phyloP scores from a whole-genome alignment of 2,113 vertebrate genomes.

The Callithrix jacchus region DNA sequence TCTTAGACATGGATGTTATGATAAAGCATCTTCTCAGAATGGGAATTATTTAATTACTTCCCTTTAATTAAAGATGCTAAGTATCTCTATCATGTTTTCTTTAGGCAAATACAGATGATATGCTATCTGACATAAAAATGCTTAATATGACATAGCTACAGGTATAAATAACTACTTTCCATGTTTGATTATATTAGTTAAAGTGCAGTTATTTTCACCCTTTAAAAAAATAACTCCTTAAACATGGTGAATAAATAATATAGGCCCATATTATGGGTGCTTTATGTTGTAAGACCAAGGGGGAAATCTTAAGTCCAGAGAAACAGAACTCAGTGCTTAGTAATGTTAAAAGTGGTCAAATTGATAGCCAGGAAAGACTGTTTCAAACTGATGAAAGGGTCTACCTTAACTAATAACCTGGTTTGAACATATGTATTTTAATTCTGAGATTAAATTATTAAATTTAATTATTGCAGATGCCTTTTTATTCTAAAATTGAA shows the following conservation, averaged over 20 bases:
- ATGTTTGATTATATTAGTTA: not conserved
- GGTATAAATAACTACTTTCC: not conserved
- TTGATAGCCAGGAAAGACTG: not conserved
- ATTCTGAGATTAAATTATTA: conserved; percentile 35
- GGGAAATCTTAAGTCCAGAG: not conserved
- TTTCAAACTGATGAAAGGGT: conserved; percentile 6
- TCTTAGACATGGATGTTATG: not conserved
- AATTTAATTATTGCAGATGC: conserved; percentile 1
- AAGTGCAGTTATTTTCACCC: not conserved
- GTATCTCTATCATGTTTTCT: not conserved
- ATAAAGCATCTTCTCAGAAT: not conserved
- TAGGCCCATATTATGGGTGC: not conserved
- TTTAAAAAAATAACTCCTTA: not conserved
- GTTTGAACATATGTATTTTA: not conserved
- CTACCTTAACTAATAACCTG: not conserved
- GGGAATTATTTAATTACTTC: conserved; percentile 24
- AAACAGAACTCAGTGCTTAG: not conserved
- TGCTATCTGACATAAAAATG: conserved; percentile 12
- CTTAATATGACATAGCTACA: not conserved
- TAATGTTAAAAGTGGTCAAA: not conserved
- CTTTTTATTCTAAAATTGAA: conserved; percentile 35
- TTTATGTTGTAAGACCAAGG: not conserved
- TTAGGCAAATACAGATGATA: not conserved
- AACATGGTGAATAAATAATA: conserved; percentile 25
- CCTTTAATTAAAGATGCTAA: conserved; percentile 33